A percentile compares a stretch with the other conserved stretches of the same genome.
Evolutionary conservation across 2,113 vertebrate species (phyloP).

Genomic region (Xiphophorus hellerii): DNA sequence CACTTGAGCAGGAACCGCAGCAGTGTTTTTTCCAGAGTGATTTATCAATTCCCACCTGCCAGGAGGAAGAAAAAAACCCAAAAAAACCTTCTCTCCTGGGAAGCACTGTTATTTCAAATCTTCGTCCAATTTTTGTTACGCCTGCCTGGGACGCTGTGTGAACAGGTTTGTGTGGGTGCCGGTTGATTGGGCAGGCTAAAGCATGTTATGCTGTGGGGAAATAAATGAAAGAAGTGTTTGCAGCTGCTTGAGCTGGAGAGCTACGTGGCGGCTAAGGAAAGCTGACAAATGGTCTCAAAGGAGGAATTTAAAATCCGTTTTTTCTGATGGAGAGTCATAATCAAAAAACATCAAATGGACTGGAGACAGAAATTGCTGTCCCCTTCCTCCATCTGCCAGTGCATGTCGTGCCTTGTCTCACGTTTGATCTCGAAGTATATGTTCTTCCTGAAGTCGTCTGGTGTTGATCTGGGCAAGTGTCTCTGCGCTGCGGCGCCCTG

Average conservation of each 20-base stretch:
- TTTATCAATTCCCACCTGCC: slow-evolving; percentile 70
- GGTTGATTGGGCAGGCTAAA: slow-evolving; percentile 21
- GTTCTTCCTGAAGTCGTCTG: neutral
- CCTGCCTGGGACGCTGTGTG: slow-evolving; percentile 19
- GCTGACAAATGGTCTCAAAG: neutral
- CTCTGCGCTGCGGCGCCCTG: too few relatives aligned
- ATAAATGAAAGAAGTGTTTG: slow-evolving; percentile 31
- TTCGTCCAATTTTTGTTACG: slow-evolving; percentile 70
- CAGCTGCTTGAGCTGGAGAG: neutral
- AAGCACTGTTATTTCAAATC: slow-evolving; percentile 66
- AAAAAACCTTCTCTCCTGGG: slow-evolving; percentile 50
- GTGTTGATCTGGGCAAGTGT: neutral
- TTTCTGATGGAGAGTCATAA: neutral
- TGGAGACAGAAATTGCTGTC: neutral
- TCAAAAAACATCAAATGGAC: neutral
- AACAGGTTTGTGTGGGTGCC: neutral
- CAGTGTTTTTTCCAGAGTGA: slow-evolving; percentile 53
- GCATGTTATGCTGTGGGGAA: slow-evolving; percentile 13
- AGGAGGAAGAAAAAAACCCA: slow-evolving; percentile 40
- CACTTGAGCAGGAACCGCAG: slow-evolving; percentile 48
- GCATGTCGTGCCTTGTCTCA: neutral
- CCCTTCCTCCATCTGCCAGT: neutral
- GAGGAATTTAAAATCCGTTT: neutral
- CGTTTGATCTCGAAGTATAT: neutral
- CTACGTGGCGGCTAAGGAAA: neutral